Base-by-base conservation (phyloP, 2,888 invertebrate species). In the Phymatocera aterrima region DNA sequence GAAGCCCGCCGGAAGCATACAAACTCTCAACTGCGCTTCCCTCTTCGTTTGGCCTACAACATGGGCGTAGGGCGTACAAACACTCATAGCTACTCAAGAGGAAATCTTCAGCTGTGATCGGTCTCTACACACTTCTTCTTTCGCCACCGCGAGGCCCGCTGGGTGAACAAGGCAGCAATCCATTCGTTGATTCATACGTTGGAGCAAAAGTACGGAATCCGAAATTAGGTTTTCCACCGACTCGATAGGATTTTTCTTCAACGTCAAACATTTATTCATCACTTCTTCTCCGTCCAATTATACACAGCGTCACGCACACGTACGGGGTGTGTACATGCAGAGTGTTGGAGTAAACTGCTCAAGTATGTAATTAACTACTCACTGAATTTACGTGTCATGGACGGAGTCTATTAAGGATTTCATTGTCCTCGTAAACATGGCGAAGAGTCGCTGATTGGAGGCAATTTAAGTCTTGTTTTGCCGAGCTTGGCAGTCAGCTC, bases 311-410 rank as follows among this genome's bases (percentile, higher is more conserved):
- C n/a, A 64, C 3, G 8, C n/a, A 18, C 64, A 64, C 37, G 34
- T 34, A 37, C 18, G 34, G 21, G 6, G 15, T 61, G 43, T 0
- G 43, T 43, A 43, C 12, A 4, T 43, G 15, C 51, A 61, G 21
- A 64, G 2, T 37, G 1, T 10, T 64, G 3, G 28, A 15, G 57
- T 57, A 5, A 28, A 57, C 3, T 28, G 5, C 28, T 57, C 28
- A 57, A 57, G 46, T 68, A 68, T 68, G 68, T 43, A 46, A 68
- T 37, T 68, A 43, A 24, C 43, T 68, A 43, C 24, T 24, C 68
- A 28, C 15, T 68, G 43, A 24, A 28, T 68, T 68, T 15, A 43
- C 43, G 28, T 24, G n/a, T 46, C 51, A 8, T 18, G 48, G 51
- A 31, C 48, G 68, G 28, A 43, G 15, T 68, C 43, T 46, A 68